Evolutionary conservation across 2,797 vertebrate genomes (phyloP).

Genomic region (Pipistrellus kuhlii): DNA sequence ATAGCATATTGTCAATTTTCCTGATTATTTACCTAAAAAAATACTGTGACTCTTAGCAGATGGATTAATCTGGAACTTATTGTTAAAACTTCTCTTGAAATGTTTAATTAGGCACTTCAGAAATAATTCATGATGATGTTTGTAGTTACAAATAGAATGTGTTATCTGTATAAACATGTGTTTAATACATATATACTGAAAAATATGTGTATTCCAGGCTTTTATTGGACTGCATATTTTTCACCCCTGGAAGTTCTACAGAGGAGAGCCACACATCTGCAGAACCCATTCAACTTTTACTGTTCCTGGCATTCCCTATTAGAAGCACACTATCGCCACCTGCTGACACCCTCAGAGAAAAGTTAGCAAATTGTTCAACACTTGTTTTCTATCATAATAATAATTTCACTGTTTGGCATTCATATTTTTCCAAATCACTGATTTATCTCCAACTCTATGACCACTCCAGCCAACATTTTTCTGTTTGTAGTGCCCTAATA

Average conservation of each 20-base stretch:
- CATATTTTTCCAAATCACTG: not conserved
- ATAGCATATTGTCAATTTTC: not conserved
- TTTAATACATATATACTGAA: not conserved
- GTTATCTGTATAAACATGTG: not conserved
- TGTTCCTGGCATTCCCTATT: not conserved
- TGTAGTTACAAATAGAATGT: not conserved
- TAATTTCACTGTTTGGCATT: not conserved
- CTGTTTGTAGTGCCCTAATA: not conserved
- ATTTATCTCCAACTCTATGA: not conserved
- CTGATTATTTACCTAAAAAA: not conserved
- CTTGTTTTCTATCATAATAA: not conserved
- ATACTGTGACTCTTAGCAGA: not conserved
- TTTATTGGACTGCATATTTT: not conserved
- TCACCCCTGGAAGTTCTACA: not conserved
- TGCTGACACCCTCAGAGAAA: constrained; percentile 78
- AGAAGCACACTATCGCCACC: constrained; percentile 86
- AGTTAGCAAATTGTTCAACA: not conserved
- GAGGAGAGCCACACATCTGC: not conserved
- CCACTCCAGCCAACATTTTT: not conserved
- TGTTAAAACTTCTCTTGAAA: not conserved
- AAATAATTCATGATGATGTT: not conserved
- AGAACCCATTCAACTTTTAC: not conserved
- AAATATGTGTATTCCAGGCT: not conserved
- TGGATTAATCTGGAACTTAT: not conserved
- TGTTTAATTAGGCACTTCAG: not conserved